Conservation (phyloP, 2,888 invertebrate species). For the Phoronis australis region DNA sequence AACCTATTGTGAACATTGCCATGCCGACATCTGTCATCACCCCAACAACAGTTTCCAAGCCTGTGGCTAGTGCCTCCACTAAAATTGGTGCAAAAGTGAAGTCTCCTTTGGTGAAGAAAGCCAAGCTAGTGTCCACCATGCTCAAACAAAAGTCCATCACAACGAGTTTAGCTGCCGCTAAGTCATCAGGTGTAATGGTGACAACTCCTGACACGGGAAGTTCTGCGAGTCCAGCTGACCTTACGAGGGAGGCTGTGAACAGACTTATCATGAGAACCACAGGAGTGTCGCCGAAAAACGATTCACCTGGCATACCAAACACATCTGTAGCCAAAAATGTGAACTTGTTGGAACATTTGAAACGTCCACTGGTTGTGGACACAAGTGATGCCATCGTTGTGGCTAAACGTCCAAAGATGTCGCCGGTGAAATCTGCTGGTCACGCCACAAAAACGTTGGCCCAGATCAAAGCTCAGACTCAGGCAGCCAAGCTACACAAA, state of each 20-base stretch:
- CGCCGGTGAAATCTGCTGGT: not conserved
- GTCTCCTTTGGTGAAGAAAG: slow-evolving; percentile 1
- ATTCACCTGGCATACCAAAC: too few relatives aligned
- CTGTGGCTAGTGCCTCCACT: not conserved
- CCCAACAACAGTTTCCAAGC: not conserved
- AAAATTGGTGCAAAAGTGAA: not conserved
- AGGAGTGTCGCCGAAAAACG: not conserved
- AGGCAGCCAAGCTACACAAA: slow-evolving; percentile 21
- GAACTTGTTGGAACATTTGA: not conserved
- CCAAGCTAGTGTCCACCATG: slow-evolving; percentile 35
- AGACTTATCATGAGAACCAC: too few relatives aligned
- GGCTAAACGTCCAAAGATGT: not conserved
- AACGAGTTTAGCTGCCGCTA: slow-evolving; percentile 16
- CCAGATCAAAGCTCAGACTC: slow-evolving; percentile 35
- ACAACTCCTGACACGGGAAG: not conserved
- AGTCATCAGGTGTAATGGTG: not conserved
- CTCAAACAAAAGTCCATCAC: slow-evolving; percentile 33
- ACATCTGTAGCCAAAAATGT: not conserved
- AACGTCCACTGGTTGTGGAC: not conserved
- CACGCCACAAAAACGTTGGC: slow-evolving; percentile 33
- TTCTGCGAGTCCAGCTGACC: too few relatives aligned
- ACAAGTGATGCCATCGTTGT: not conserved
- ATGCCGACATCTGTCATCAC: too few relatives aligned
- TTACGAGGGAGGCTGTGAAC: too few relatives aligned
- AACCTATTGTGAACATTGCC: too few relatives aligned